phyloP scores from a whole-genome alignment of 2,888 invertebrate species.

The Monopis laevigella region DNA sequence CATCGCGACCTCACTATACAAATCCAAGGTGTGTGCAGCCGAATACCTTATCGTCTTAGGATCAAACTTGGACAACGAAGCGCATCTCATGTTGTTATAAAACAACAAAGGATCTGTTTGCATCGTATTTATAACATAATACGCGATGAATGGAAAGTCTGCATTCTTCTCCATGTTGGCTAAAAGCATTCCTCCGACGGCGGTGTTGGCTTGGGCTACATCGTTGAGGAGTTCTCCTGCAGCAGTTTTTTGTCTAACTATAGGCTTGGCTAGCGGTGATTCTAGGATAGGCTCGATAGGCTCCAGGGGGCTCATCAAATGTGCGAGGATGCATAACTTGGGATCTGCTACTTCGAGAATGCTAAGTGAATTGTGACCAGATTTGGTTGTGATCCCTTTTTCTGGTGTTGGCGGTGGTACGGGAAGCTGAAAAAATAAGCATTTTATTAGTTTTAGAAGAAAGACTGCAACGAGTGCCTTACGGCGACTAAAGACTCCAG shows the following conservation, averaged over 20 bases:
- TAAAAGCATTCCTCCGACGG: conserved; percentile 84
- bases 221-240: conserved; percentile 82
- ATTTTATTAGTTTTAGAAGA: conserved; percentile 12
- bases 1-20: conserved; percentile 91
- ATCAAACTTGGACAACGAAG: conserved; percentile 87
- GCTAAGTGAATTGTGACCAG: conserved; percentile 72
- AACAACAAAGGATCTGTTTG: conserved; percentile 87
- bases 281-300: conserved; percentile 87
- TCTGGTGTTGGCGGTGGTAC: conserved; percentile 73
- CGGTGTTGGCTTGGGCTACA: conserved; percentile 76
- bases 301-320: conserved; percentile 89
- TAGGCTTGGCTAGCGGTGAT: conserved; percentile 82
- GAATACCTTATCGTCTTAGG: conserved; percentile 81
- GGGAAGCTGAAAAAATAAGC: conserved; percentile 54
- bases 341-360: conserved; percentile 89
- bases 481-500: too few relatives aligned
- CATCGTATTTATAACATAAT: conserved; percentile 88
- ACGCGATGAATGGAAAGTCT: conserved; percentile 91
- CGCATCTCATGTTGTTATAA: conserved; percentile 84
- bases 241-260: conserved; percentile 79
- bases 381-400: conserved; percentile 66
- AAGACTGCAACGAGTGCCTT: too few relatives aligned
- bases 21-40: conserved; percentile 86
- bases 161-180: conserved; percentile 91
- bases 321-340: conserved; percentile 86